Evolutionary conservation across 2,888 invertebrate genomes (phyloP).

Genomic region (Drosophila fulvimacula): DNA sequence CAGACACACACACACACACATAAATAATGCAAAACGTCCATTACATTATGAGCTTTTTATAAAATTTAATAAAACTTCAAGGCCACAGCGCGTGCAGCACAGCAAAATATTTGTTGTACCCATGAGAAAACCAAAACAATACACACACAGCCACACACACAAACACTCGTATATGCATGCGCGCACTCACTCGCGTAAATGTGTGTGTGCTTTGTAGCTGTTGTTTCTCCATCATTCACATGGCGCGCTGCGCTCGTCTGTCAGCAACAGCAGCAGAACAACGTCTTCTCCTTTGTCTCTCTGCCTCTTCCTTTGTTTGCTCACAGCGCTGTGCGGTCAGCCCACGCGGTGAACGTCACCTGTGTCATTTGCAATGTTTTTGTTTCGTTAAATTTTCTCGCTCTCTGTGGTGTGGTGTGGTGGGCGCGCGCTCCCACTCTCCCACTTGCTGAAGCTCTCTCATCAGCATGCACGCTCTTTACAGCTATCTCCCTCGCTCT

Average conservation of each 20-base stretch:
- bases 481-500: background rate
- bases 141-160: constrained; percentile 25
- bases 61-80: constrained; percentile 78
- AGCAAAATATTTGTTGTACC: constrained; percentile 59
- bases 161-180: constrained; percentile 5
- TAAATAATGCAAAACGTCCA: constrained; percentile 22
- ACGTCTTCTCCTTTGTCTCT: background rate
- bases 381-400: constrained; percentile 46
- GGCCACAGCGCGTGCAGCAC: constrained; percentile 68
- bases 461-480: constrained; percentile 7
- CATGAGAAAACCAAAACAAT: constrained; percentile 68
- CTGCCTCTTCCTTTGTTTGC: background rate
- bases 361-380: constrained; percentile 80
- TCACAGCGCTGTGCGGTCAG: constrained; percentile 35
- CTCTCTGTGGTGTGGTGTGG: constrained; percentile 16
- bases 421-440: constrained; percentile 11
- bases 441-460: background rate
- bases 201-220: constrained; percentile 24
- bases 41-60: constrained; percentile 61
- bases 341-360: constrained; percentile 73
- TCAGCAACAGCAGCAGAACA: constrained; percentile 36
- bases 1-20: constrained; percentile 4
- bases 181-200: constrained; percentile 22
- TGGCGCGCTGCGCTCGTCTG: constrained; percentile 46
- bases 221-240: constrained; percentile 53